Conservation (phyloP, 2,797 vertebrate genomes). For the Pyrocephalus nanus region DNA sequence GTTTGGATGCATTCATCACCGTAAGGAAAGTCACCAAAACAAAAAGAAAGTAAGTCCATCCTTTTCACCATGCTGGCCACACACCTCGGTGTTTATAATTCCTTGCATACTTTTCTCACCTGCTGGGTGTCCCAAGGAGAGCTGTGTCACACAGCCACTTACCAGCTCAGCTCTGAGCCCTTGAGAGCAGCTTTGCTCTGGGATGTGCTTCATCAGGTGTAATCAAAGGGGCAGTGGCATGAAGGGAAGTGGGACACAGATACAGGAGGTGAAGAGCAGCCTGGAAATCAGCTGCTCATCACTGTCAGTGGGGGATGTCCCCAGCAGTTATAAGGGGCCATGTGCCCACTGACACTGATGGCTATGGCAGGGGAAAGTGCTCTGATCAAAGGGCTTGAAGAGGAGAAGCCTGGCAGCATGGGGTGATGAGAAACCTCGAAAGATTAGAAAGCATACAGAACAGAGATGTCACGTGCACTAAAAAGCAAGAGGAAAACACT, state of each 20-base stretch:
- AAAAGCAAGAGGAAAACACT: neutral
- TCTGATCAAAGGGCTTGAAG: neutral
- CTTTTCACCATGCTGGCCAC: neutral
- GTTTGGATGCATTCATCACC: neutral
- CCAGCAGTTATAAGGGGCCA: accelerated
- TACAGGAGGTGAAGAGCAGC: neutral
- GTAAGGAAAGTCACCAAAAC: neutral
- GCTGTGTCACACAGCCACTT: neutral
- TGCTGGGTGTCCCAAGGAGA: neutral
- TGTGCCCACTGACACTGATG: neutral
- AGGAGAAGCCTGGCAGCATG: accelerated
- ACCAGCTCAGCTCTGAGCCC: neutral
- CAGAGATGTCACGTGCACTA: neutral
- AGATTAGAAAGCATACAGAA: neutral
- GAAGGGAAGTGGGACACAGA: neutral
- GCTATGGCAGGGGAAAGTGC: neutral
- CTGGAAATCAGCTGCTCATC: neutral
- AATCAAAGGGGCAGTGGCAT: neutral
- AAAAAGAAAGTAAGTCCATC: neutral
- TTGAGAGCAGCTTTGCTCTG: neutral
- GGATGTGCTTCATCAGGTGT: neutral
- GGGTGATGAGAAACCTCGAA: neutral
- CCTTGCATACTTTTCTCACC: neutral
- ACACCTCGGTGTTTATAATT: neutral
- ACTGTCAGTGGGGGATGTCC: neutral